A percentile compares a stretch with the other conserved stretches of the same genome.
Conservation (phyloP, 1,140 invertebrate genomes). For the Notospermus geniculatus region DNA sequence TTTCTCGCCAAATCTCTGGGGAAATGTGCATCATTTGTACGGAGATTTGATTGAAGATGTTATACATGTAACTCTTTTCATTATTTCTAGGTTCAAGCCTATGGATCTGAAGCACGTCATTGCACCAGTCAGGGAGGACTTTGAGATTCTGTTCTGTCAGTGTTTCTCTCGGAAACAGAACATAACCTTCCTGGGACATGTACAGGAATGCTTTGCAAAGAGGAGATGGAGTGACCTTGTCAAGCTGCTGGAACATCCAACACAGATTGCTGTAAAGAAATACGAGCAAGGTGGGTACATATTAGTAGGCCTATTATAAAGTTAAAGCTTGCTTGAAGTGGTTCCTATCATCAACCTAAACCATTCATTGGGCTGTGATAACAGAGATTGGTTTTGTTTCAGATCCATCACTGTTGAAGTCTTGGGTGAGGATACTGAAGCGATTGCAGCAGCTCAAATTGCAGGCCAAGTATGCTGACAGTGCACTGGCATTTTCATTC, state of each 20-base stretch:
- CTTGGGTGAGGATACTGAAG: slow-evolving; percentile 67
- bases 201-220: slow-evolving; percentile 70
- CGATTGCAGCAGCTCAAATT: slow-evolving; percentile 66
- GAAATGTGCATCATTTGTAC: neutral
- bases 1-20: too few species aligned
- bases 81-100: slow-evolving; percentile 75
- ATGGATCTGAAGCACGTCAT: slow-evolving; percentile 86
- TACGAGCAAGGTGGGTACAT: slow-evolving; percentile 36
- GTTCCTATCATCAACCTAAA: too few species aligned
- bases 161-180: slow-evolving; percentile 82
- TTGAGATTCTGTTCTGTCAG: slow-evolving; percentile 76
- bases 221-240: slow-evolving; percentile 72
- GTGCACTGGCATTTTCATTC: slow-evolving; percentile 83
- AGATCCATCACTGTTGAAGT: slow-evolving; percentile 26
- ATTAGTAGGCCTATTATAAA: slow-evolving; percentile 3
- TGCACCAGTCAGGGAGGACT: slow-evolving; percentile 77
- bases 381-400: too few species aligned
- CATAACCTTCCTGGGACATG: slow-evolving; percentile 75
- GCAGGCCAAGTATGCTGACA: slow-evolving; percentile 68
- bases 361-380: too few species aligned
- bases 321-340: too few species aligned
- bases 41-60: neutral
- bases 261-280: slow-evolving; percentile 64
- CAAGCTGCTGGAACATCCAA: slow-evolving; percentile 73
- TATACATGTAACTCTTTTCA: neutral